phyloP scores from a whole-genome alignment of 2,797 vertebrate genomes.

The Platalea minor region DNA sequence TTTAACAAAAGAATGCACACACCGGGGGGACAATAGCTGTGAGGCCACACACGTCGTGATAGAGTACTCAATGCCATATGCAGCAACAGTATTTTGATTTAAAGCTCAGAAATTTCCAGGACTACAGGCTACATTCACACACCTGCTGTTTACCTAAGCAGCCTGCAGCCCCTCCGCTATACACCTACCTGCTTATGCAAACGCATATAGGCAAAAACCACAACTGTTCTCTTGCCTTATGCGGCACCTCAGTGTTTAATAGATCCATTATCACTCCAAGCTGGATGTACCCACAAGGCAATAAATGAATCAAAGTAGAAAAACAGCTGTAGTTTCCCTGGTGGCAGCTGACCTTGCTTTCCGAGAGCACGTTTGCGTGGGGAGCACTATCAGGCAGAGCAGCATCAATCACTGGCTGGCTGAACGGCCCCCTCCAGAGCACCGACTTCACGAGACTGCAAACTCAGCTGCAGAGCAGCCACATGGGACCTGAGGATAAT shows the following conservation, averaged over 20 bases:
- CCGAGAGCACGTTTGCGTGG: rapidly evolving
- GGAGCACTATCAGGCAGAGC: not conserved
- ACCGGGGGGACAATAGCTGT: not conserved
- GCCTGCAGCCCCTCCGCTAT: not conserved
- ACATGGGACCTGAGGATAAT: not conserved
- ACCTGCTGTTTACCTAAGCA: not conserved
- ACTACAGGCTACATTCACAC: not conserved
- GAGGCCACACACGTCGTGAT: not conserved
- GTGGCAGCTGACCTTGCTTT: not conserved
- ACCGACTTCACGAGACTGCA: not conserved
- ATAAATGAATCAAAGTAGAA: not conserved
- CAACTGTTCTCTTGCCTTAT: not conserved
- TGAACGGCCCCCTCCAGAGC: not conserved
- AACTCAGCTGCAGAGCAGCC: not conserved
- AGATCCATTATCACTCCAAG: not conserved
- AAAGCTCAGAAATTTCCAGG: not conserved
- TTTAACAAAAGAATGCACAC: not conserved
- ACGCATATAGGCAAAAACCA: rapidly evolving
- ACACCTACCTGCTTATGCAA: not conserved
- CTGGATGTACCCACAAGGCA: not conserved
- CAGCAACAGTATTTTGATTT: not conserved
- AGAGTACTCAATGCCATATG: not conserved
- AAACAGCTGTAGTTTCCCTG: not conserved
- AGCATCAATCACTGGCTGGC: not conserved
- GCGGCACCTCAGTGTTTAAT: not conserved